Evolutionary conservation across 1,140 invertebrate genomes (phyloP), one percentile per base, ranked within the genome.

Genomic region (Anastrepha ludens): DNA sequence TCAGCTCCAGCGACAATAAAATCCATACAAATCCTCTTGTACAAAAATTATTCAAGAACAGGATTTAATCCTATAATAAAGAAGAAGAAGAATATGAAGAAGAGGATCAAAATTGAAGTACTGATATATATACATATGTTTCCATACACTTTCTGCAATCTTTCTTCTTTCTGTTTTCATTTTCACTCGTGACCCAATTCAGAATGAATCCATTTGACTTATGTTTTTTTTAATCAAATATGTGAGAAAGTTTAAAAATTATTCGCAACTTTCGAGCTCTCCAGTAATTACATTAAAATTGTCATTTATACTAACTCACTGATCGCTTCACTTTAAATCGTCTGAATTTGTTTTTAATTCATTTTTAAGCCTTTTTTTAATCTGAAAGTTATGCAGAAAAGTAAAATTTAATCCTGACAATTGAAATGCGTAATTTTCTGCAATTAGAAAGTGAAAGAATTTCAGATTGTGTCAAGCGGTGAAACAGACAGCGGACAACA

Each of bases 371-470:
- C 47, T 81, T 81, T 20, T 29, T 81, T 55, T 81, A 81, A 81
- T 41, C 74, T 55, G 47, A 50, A 81, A 81, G 74, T 81, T 81
- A 81, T 81, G 74, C n/a, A 81, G 74, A 81, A 81, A 81, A 81
- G 74, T 81, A 50, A 81, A 81, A 50, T 55, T 81, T 81, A 81
- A 81, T 55, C 74, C 44, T 81, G 74, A 81, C 74, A 81, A 55
- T 81, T 55, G 74, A 81, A 81, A 81, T 81, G 74, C 74, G 74
- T 81, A 81, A 81, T 81, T 81, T 81, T 81, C 74, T 81, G 47
- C 74, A 81, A 81, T 81, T 81, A 81, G 74, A 81, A 81, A 81
- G 74, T 81, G 74, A 81, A 81, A 81, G 74, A 81, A 81, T 81
- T 81, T 81, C 74, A 81, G 47, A 20, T 55, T 58, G 47, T 81